Evolutionary conservation across 2,797 vertebrate genomes (phyloP), one percentile per base, ranked within the genome.

Genomic region (Enoplosus armatus): DNA sequence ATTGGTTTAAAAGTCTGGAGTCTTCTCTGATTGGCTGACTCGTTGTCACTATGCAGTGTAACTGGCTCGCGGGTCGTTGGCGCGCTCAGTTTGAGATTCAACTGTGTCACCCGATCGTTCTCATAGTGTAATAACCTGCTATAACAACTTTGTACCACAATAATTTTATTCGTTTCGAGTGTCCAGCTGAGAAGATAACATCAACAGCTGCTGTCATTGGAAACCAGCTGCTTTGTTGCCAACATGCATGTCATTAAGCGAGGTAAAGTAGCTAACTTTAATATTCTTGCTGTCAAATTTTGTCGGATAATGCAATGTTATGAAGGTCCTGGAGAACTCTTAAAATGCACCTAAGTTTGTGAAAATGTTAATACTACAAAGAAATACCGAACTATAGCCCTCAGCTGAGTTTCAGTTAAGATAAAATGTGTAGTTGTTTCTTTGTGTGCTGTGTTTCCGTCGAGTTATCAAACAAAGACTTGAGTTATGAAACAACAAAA

Each of bases 231-330:
- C 53, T 59, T 26, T 51, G 27, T 29, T 58, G 74, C n/a, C 74
- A 90, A 87, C 78, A 99, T 98, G 98, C 96, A 97, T 80, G 98
- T 99, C 62, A 94, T 98, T 33, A 99, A 98, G 88, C 88, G 97
- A 94, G 97, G 97, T 98, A 94, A 65, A 87, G 86, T 54, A 3
- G 12, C 3, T 37, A 7, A 39, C 1, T 66, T 84, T 26, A 3
- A 12, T 15, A 16, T 29, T 33, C 14, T 18, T 20, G 1, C 14
- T 68, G 22, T 62, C 2, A 48, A 8, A 65, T 50, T 2, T 6
- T 59, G 37, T 26, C 5, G 8, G 27, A 20, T 62, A 50, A 67
- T 15, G 27, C 6, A 16, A 3, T 26, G 31, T 39, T 10, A 14
- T 64, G 6, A 63, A 39, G n/a, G 10, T 37, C 29, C 10, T 26